Evolutionary conservation across 2,888 invertebrate species (phyloP).

Genomic region (Trypoxylon attenuatum): DNA sequence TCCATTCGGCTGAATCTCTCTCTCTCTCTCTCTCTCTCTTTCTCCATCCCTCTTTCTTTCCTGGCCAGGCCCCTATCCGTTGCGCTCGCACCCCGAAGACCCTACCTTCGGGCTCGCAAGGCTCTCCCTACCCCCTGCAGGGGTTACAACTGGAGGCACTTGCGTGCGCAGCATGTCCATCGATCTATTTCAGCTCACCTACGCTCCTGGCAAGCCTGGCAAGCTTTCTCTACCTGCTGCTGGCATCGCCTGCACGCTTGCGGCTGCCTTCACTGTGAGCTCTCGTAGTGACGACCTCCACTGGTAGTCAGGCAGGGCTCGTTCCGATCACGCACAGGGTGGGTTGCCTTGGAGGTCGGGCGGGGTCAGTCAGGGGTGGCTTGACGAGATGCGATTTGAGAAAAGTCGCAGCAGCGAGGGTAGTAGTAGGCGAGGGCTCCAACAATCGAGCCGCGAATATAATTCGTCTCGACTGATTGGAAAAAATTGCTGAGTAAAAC

Average conservation of each 20-base stretch:
- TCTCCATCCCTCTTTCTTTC: slow-evolving; percentile 1
- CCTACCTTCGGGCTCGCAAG: slow-evolving; percentile 43
- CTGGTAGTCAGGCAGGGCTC: too few species aligned
- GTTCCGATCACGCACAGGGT: too few species aligned
- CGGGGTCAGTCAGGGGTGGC: too few species aligned
- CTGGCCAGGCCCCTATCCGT: not conserved
- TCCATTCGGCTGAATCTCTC: too few species aligned
- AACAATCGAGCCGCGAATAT: too few species aligned
- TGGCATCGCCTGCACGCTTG: slow-evolving; percentile 10
- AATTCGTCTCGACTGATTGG: too few species aligned
- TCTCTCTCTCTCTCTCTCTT: slow-evolving; percentile 2
- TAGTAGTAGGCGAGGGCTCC: too few species aligned
- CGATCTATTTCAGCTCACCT: slow-evolving; percentile 64
- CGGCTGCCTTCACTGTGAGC: slow-evolving; percentile 42
- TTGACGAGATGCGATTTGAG: too few species aligned
- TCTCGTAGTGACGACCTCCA: too few species aligned
- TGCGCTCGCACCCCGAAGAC: slow-evolving; percentile 35
- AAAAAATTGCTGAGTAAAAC: too few species aligned
- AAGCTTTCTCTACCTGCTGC: slow-evolving; percentile 20
- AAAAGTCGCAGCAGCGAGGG: too few species aligned
- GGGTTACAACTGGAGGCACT: slow-evolving; percentile 53
- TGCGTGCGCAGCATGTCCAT: slow-evolving; percentile 66
- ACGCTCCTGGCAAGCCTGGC: slow-evolving; percentile 54
- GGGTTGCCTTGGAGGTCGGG: too few species aligned
- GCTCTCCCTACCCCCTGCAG: slow-evolving; percentile 50